Conservation (phyloP, 2,888 invertebrate species). For the Nemotelus nigrinus region DNA sequence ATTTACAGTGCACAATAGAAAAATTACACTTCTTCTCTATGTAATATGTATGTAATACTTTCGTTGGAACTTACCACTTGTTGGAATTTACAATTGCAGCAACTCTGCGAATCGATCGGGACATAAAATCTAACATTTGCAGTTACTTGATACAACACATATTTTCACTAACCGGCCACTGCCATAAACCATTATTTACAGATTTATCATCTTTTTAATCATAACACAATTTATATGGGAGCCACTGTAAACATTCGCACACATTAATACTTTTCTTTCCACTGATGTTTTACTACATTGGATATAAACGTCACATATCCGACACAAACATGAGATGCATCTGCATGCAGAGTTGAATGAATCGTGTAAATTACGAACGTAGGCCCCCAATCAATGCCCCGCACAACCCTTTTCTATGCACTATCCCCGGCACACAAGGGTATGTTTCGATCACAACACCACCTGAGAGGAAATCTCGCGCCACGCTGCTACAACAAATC, state of each 20-base stretch:
- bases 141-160: no score
- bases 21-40: no score
- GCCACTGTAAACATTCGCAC: conserved; percentile 39
- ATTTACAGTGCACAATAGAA: no score
- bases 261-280: conserved; percentile 4
- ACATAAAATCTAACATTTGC: no score
- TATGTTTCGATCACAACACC: neutral
- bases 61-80: no score
- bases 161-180: neutral
- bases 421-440: neutral
- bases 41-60: no score
- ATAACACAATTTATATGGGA: conserved; percentile 15
- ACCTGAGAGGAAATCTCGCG: conserved; percentile 21
- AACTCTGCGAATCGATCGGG: no score
- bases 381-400: neutral
- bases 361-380: conserved; percentile 12
- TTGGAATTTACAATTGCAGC: no score
- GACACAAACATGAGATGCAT: conserved; percentile 31
- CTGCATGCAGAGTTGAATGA: conserved; percentile 38
- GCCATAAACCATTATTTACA: conserved; percentile 29
- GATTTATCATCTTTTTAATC: neutral
- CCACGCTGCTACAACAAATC: neutral
- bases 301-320: conserved; percentile 13
- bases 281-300: no score
- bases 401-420: conserved; percentile 9